A percentile compares a stretch with the other conserved stretches of the same genome.
phyloP scores from a whole-genome alignment of 2,888 invertebrate species.

The Drosophila putrida region DNA sequence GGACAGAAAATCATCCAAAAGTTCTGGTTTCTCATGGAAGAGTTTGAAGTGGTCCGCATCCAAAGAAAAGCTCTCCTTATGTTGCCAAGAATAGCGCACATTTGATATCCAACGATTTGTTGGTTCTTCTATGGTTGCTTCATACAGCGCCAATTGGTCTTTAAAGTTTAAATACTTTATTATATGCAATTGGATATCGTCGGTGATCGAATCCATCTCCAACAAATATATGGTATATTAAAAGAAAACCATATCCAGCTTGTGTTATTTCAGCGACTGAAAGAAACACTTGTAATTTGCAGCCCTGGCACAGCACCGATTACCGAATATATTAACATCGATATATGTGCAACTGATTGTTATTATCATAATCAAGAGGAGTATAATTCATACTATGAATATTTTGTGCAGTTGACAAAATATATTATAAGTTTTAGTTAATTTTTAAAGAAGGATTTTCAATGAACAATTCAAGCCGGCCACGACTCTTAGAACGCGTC shows the following conservation, averaged over 20 bases:
- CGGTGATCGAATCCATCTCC: conserved; percentile 25
- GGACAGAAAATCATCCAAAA: conserved; percentile 16
- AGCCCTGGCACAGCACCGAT: conserved; percentile 17
- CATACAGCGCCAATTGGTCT: conserved; percentile 36
- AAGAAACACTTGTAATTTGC: background rate
- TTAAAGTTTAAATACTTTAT: conserved; percentile 15
- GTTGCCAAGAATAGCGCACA: conserved; percentile 26
- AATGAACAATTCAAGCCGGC: too few species aligned
- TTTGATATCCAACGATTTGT: conserved; percentile 3
- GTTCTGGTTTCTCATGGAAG: background rate
- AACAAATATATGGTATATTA: too few species aligned
- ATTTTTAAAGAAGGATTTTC: too few species aligned
- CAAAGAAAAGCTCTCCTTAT: background rate
- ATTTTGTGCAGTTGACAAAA: too few species aligned
- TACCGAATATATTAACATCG: conserved; percentile 3
- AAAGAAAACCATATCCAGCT: background rate
- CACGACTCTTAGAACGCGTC: too few species aligned
- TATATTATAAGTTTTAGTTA: too few species aligned
- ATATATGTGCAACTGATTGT: conserved; percentile 4
- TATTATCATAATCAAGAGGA: too few species aligned
- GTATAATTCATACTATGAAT: too few species aligned
- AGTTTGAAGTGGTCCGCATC: background rate
- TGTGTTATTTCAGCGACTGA: background rate
- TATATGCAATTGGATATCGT: conserved; percentile 32
- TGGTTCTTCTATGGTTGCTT: conserved; percentile 15